Conservation (phyloP, 2,888 invertebrate species). For the Drosophila testacea region DNA sequence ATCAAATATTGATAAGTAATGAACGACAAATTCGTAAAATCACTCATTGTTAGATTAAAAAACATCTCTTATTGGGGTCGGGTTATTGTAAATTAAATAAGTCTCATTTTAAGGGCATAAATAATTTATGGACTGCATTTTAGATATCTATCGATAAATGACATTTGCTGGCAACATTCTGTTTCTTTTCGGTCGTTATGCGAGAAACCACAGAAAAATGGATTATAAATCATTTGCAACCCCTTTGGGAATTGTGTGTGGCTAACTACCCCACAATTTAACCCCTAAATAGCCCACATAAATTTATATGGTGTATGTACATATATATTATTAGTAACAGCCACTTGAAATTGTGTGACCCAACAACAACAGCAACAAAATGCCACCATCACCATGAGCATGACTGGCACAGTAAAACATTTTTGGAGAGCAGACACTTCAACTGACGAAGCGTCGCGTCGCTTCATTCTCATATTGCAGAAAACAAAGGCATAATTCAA, state of each 20-base stretch:
- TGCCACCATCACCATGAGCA: slow-evolving; percentile 24
- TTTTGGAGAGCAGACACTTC: slow-evolving; percentile 25
- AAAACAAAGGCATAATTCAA: slow-evolving; percentile 52
- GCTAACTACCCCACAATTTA: slow-evolving; percentile 46
- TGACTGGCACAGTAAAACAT: slow-evolving; percentile 56
- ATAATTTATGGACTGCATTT: slow-evolving; percentile 3
- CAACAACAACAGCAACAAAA: slow-evolving; percentile 25
- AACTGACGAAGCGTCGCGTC: background rate
- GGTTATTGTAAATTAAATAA: slow-evolving; percentile 8
- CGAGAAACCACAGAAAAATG: slow-evolving; percentile 35
- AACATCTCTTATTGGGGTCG: background rate
- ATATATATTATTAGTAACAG: slow-evolving; percentile 41
- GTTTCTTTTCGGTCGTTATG: slow-evolving; percentile 16
- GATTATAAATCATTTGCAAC: slow-evolving; percentile 52
- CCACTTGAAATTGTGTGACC: slow-evolving; percentile 40
- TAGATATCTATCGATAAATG: slow-evolving; percentile 6
- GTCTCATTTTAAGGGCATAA: background rate
- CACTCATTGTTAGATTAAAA: background rate
- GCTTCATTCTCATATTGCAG: slow-evolving; percentile 32
- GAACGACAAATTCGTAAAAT: background rate
- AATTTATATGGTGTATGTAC: slow-evolving; percentile 22
- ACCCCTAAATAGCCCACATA: slow-evolving; percentile 54
- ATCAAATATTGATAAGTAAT: background rate
- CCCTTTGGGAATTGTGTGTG: slow-evolving; percentile 18
- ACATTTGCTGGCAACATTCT: slow-evolving; percentile 10